Base-by-base conservation (phyloP, 2,113 vertebrate species). In the Rallus limicola region DNA sequence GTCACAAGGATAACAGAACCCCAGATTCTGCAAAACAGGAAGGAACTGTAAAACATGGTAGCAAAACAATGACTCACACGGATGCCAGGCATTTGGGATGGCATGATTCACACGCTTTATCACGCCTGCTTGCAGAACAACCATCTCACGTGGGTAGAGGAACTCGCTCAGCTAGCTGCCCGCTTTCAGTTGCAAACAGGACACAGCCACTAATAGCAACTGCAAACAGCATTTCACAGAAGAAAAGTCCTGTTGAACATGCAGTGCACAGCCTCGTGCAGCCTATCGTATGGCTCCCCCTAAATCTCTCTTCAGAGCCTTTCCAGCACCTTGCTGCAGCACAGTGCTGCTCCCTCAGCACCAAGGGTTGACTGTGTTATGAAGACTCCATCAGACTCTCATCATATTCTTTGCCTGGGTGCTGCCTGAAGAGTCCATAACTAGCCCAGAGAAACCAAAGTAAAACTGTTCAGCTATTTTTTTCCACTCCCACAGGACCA, bases 11-110 rank as follows among this genome's bases (percentile, higher is more conserved):
- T 79, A 92, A 72, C 42, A 87, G 79, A 34, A 48, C 59, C 40
- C 23, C 59, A 75, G 70, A 94, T 52, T 59, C 50, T 91, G 80
- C 83, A 90, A 93, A 97, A 94, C 94, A 97, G 97, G 97, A 97
- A 97, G 86, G 92, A 93, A 96, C 63, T 93, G 81, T 93, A 94
- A 83, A 88, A 59, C 36, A 6, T 79, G 86, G 81, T 76, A 95
- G 84, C 67, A 91, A 82, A 94, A 87, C 91, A 92, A 64, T 97
- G 96, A 97, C n/a, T 97, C 91, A 93, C 1, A 5, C 71, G 56
- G 94, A 94, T 96, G 95, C 84, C 81, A 85, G 16, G 31, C 40
- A 0, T 62, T 87, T 63, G 59, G 89, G 88, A 63, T 69, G 42
- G 67, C 79, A 44, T 97, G 95, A 97, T 95, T 97, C 97, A 93